phyloP scores from a whole-genome alignment of 2,888 invertebrate genomes.

The Agrochola macilenta region DNA sequence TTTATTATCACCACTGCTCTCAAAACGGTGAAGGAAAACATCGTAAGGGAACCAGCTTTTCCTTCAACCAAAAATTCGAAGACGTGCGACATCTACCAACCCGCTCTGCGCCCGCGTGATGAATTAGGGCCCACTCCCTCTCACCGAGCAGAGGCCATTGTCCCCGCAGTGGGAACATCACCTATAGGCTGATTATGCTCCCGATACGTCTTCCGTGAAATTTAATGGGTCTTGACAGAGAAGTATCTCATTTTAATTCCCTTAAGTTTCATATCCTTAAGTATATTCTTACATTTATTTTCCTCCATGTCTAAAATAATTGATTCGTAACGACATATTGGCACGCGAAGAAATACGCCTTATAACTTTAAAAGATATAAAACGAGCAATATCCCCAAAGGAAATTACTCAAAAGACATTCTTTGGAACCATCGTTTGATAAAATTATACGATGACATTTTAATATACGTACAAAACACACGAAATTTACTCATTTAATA shows the following conservation, averaged over 20 bases:
- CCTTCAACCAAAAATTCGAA: too few relatives aligned
- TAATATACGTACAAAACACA: constrained; percentile 23
- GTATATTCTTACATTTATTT: not conserved
- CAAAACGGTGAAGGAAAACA: too few relatives aligned
- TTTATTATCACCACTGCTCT: too few relatives aligned
- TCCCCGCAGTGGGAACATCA: too few relatives aligned
- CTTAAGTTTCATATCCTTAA: not conserved
- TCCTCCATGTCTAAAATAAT: constrained; percentile 36
- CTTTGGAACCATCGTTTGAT: constrained; percentile 33
- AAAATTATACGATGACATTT: constrained; percentile 43
- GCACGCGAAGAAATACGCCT: constrained; percentile 36
- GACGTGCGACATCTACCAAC: too few relatives aligned
- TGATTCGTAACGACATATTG: constrained; percentile 45
- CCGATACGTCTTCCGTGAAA: not conserved
- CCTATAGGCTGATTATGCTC: too few relatives aligned
- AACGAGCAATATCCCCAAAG: constrained; percentile 51
- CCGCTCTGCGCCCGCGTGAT: too few relatives aligned
- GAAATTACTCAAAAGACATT: constrained; percentile 50
- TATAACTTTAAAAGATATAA: constrained; percentile 29
- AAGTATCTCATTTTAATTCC: constrained; percentile 9
- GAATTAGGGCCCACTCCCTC: too few relatives aligned
- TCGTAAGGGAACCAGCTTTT: too few relatives aligned
- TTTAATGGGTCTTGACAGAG: not conserved
- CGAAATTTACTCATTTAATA: constrained; percentile 12
- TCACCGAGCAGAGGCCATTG: too few relatives aligned